Conservation (phyloP, 1,140 invertebrate genomes). For the Lordiphosa stackelbergi region DNA sequence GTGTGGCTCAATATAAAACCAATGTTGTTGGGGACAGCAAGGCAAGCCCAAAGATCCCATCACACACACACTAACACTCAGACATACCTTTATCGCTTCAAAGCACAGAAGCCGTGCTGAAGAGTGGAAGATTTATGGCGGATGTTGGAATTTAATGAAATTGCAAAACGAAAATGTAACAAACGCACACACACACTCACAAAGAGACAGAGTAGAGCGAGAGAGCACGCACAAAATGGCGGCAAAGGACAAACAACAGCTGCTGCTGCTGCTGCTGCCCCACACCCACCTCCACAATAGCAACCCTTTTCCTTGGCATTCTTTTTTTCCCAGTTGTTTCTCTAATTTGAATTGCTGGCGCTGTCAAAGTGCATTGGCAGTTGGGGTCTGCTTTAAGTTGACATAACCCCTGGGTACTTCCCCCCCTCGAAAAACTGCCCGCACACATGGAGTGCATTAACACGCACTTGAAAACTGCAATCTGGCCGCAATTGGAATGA, state of each 20-base stretch:
- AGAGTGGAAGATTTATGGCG: constrained; percentile 76
- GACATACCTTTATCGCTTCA: constrained; percentile 72
- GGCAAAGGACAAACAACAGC: constrained; percentile 72
- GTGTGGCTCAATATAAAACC: constrained; percentile 50
- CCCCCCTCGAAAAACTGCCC: constrained; percentile 16
- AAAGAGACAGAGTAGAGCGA: constrained; percentile 8
- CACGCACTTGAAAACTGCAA: constrained; percentile 73
- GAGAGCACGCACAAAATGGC: constrained; percentile 62
- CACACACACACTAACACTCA: constrained; percentile 45
- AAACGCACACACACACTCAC: constrained; percentile 39
- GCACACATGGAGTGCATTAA: constrained; percentile 60
- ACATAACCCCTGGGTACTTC: not conserved
- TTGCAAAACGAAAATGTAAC: constrained; percentile 76
- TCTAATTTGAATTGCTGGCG: constrained; percentile 49
- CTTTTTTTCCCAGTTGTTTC: constrained; percentile 32
- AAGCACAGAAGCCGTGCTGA: constrained; percentile 73
- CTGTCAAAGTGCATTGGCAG: constrained; percentile 12
- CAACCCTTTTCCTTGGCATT: constrained; percentile 24
- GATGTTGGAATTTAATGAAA: constrained; percentile 76
- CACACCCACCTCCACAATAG: constrained; percentile 19
- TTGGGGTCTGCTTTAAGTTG: constrained; percentile 39
- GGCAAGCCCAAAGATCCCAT: constrained; percentile 12
- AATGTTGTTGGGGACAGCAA: constrained; percentile 15
- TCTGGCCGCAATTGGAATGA: constrained; percentile 74
- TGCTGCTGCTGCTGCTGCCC: constrained; percentile 3